Evolutionary conservation across 2,797 vertebrate genomes (phyloP).

Genomic region (Enteromius anoplus): DNA sequence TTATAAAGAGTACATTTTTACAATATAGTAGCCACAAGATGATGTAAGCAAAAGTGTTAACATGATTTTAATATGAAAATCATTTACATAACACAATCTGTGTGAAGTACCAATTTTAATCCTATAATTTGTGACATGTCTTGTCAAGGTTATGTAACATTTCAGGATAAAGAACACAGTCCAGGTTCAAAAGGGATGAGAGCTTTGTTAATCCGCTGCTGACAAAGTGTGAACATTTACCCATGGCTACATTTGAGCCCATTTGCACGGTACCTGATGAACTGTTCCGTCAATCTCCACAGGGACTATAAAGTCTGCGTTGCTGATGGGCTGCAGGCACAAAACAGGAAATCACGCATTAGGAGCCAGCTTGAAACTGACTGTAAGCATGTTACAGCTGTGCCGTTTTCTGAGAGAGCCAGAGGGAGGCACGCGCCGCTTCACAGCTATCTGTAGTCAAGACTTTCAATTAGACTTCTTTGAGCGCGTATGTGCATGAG

Average conservation of each 20-base stretch:
- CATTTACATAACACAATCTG: background rate
- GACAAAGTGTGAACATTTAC: background rate
- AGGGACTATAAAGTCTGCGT: slow-evolving; percentile 88
- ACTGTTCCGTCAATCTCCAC: slow-evolving; percentile 97
- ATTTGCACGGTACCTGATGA: slow-evolving; percentile 86
- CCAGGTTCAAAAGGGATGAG: background rate
- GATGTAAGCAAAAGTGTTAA: background rate
- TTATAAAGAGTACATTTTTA: background rate
- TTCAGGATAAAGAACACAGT: background rate
- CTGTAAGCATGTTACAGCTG: slow-evolving; percentile 7
- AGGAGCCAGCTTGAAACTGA: slow-evolving; percentile 5
- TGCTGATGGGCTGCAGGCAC: slow-evolving; percentile 89
- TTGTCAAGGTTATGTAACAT: background rate
- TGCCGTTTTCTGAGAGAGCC: slow-evolving; percentile 11
- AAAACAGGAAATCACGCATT: slow-evolving; percentile 51
- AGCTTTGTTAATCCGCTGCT: background rate
- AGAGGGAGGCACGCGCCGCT: background rate
- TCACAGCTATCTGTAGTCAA: slow-evolving; percentile 38
- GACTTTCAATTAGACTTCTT: slow-evolving; percentile 42
- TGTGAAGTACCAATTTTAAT: background rate
- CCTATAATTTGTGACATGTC: background rate
- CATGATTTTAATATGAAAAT: background rate
- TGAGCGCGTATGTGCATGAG: background rate
- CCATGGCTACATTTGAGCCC: background rate
- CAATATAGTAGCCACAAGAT: background rate